Base-by-base conservation (phyloP, 2,888 invertebrate genomes). In the Spicauda simplicius region DNA sequence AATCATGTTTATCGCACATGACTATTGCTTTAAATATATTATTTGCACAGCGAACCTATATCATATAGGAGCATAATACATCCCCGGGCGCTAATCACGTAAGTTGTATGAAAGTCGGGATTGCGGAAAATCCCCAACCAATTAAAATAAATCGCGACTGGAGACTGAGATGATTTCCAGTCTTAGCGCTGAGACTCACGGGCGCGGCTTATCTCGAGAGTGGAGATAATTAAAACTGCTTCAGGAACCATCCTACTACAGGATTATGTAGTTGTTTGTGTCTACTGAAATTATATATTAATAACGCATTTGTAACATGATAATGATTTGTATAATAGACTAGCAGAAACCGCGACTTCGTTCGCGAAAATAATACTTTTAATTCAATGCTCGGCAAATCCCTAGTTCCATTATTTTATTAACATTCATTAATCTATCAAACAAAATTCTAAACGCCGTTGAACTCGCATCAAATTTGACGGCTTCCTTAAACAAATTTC, bases 151-250 rank as follows among this genome's bases (percentile, higher is more conserved):
- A 74, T 72, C 55, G 66, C 69, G 45, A 68, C 60, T 57, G 63
- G 61, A 70, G 70, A 67, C 70, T 72, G 56, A 73, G 69, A 72
- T 73, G 69, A 74, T 74, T 73, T 74, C 71, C 72, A 71, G 69
- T 70, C 70, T 72, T 73, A 68, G 65, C 69, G 58, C 69, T 71
- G 71, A 73, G 74, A 72, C 71, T 65, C 73, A 70, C 55, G 69
- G 72, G 68, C 70, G 68, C 62, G 68, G 72, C 67, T 74, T 73
- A 74, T 71, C 74, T 68, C 69, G 69, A 69, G 59, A 65, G 70
- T 70, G 61, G 53, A 73, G 72, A 74, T 73, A 74, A 76, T 76
- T 74, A 74, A 74, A 73, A 74, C 69, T 69, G 71, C 64, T 55
- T 37, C 45, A 55, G 16, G 14, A 55, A 62, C 54, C 53, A 41